Evolutionary conservation across 2,113 vertebrate species (phyloP).

Genomic region (Sebastes schlegelii): DNA sequence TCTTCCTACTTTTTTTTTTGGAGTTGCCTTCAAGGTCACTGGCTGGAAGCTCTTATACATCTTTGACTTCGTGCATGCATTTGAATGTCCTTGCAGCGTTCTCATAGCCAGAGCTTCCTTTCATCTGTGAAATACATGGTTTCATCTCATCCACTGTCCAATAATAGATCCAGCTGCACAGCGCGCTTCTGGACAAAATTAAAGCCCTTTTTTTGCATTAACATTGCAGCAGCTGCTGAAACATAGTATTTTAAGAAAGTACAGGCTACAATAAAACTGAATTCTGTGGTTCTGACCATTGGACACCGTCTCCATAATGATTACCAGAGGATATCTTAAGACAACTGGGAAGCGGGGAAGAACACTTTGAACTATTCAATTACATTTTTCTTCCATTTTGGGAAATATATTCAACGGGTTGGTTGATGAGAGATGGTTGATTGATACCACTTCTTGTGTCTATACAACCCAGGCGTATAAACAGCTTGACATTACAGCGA

Average conservation of each 20-base stretch:
- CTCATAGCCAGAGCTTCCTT: conserved; percentile 9
- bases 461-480: no score
- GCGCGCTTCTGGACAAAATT: neutral
- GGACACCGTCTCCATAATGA: neutral
- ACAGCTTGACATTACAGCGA: no score
- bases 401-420: neutral
- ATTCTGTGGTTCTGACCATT: neutral
- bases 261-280: conserved; percentile 2
- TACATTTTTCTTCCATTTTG: neutral
- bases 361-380: neutral
- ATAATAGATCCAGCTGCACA: conserved; percentile 6
- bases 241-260: conserved; percentile 21
- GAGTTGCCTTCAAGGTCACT: conserved; percentile 17
- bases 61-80: neutral
- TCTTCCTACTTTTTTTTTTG: neutral
- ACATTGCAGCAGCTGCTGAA: neutral
- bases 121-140: conserved; percentile 8
- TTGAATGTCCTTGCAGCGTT: neutral
- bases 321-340: neutral
- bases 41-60: neutral
- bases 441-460: neutral
- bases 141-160: conserved; percentile 5
- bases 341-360: neutral
- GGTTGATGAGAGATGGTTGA: neutral
- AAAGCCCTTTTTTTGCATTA: neutral